Evolutionary conservation across 2,797 vertebrate species (phyloP), one percentile per base, ranked within the genome.

Genomic region (Myotis planiceps): DNA sequence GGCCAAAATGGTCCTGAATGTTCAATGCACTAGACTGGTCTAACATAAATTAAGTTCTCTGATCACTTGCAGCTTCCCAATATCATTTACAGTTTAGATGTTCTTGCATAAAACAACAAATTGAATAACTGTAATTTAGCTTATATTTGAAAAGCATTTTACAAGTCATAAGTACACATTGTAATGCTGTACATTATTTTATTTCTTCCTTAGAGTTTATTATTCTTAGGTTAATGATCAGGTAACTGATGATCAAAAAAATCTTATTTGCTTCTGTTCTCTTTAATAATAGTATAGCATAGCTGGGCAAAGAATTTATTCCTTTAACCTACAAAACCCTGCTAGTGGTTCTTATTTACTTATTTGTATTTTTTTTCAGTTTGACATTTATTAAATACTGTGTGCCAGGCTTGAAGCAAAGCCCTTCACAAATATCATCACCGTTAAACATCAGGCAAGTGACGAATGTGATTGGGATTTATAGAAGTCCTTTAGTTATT

Each of bases 11-110:
- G 32, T 53, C 37, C 69, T 81, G n/a, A 49, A 55, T 23, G 1
- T 55, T 85, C 63, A 88, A n/a, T 25, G n/a, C 25, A 55, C 6
- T 53, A 27, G 58, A 27, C 9, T 47, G 27, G 2, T 53, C 23
- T 75, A 42, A 89, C 23, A n/a, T 9, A 78, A 68, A 85, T 9
- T 37, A 42, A 87, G 83, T 95, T 94, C 72, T 91, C 66, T 90
- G 83, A 65, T 23, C 19, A 15, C 29, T 75, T 92, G 19, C 51
- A 32, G 5, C 21, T 55, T 93, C 7, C 25, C 25, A 45, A 13
- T 58, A 39, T 27, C 19, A 45, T 9, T 34, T 78, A 18, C 6
- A 55, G 6, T 68, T 92, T 72, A 76, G 49, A 53, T 27, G 29
- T 45, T 79, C 29, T 45, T 91, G 14, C 23, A 87, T 60, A 37